Evolutionary conservation across 2,888 invertebrate genomes (phyloP).

Genomic region (Drosophila recens): DNA sequence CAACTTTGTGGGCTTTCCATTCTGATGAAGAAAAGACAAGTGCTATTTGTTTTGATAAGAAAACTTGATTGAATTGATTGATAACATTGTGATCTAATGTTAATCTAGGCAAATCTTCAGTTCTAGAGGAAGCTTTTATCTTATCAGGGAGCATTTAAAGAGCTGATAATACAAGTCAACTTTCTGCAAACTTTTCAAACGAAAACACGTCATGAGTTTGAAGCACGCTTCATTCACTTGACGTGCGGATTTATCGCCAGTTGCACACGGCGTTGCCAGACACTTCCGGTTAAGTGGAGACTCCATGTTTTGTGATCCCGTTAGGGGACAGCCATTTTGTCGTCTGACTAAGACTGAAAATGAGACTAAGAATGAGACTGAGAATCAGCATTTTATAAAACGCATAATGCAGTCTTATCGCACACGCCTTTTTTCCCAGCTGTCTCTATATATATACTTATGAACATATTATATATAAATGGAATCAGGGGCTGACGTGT

Average conservation of each 20-base stretch:
- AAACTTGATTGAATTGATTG: constrained; percentile 7
- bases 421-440: neutral
- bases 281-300: constrained; percentile 39
- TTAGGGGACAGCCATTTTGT: constrained; percentile 50
- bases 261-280: constrained; percentile 57
- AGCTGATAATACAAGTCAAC: neutral
- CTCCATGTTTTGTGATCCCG: constrained; percentile 21
- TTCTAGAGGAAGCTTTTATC: constrained; percentile 15
- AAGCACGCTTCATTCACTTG: constrained; percentile 2
- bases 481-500: constrained; percentile 38
- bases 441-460: neutral
- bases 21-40: neutral
- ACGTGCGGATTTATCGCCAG: constrained; percentile 23
- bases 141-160: constrained; percentile 30
- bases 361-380: constrained; percentile 7
- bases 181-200: neutral
- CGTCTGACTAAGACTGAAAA: constrained; percentile 45
- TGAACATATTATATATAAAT: neutral
- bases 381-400: constrained; percentile 17
- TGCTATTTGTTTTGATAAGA: constrained; percentile 12
- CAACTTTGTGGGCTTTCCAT: neutral
- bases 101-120: constrained; percentile 4
- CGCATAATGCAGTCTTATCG: constrained; percentile 10
- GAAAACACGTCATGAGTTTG: constrained; percentile 30
- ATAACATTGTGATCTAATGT: constrained; percentile 11